These are phyloP conservation scores for Avahi laniger DNA, from an alignment of 2,797 vertebrate genomes.

Conservation along the genomic window DNA sequence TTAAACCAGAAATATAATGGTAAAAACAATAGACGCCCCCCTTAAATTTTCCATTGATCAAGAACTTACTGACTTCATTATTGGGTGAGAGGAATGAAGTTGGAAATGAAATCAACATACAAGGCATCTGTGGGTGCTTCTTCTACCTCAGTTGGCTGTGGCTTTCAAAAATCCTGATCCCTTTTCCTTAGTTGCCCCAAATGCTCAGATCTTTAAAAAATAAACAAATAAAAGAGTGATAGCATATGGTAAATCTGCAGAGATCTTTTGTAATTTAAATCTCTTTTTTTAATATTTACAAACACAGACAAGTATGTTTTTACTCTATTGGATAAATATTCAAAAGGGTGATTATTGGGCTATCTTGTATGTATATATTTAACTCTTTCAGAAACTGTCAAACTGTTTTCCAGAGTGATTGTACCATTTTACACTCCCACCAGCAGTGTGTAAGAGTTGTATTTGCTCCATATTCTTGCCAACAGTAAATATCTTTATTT, in stretches of 20 bases:
- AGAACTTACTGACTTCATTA: not conserved
- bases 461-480: too few relatives aligned
- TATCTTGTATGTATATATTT: too few relatives aligned
- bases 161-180: not conserved
- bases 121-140: not conserved
- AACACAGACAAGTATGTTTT: too few relatives aligned
- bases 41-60: not conserved
- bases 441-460: too few relatives aligned
- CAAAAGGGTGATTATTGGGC: too few relatives aligned
- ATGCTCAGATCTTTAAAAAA: not conserved
- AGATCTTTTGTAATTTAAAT: conserved; percentile 50
- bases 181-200: conserved; percentile 37
- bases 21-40: not conserved
- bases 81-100: not conserved
- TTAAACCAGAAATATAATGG: not conserved
- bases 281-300: not conserved
- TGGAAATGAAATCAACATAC: not conserved
- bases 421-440: too few relatives aligned
- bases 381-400: too few relatives aligned
- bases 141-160: not conserved
- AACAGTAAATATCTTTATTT: too few relatives aligned
- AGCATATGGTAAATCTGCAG: conserved; percentile 8
- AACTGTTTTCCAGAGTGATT: too few relatives aligned
- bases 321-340: too few relatives aligned
- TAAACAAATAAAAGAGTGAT: not conserved